Percentiles rank a stretch among this genome's conserved stretches.
These are phyloP conservation scores for Thinocorus orbignyianus DNA, from an alignment of 2,113 vertebrate species.

Conservation along the genomic window DNA sequence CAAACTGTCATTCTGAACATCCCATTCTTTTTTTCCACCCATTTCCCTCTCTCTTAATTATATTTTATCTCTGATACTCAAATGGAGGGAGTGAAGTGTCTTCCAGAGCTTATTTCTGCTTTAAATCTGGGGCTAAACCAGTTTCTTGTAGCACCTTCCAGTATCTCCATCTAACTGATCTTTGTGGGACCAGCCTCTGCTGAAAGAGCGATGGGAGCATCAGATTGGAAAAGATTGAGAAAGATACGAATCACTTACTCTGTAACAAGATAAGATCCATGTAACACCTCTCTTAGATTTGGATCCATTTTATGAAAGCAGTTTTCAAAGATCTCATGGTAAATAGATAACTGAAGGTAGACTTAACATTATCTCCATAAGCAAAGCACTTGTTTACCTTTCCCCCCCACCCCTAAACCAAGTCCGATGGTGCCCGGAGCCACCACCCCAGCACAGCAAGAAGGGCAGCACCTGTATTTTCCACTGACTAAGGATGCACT, in stretches of 20 bases:
- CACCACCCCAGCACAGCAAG: neutral
- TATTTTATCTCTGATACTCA: neutral
- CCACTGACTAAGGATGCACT: neutral
- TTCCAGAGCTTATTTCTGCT: neutral
- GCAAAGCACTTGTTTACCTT: neutral
- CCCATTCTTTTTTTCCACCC: neutral
- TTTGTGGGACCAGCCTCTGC: neutral
- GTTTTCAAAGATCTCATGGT: neutral
- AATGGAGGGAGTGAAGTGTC: neutral
- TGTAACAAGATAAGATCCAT: neutral
- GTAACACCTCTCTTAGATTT: neutral
- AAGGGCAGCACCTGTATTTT: neutral
- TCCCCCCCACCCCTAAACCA: too few relatives aligned
- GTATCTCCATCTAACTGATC: neutral
- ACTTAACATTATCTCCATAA: neutral
- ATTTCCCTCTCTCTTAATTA: neutral
- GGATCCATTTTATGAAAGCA: neutral
- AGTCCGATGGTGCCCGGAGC: neutral
- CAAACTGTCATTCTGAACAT: neutral
- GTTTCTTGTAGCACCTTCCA: neutral
- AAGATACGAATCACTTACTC: neutral
- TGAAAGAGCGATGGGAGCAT: neutral
- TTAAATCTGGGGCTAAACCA: neutral
- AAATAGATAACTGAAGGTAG: neutral
- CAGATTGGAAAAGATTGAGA: neutral